Percentiles rank a stretch among this genome's conserved stretches.
Evolutionary conservation across 2,113 vertebrate genomes (phyloP).

Genomic region (Antigone vipio): DNA sequence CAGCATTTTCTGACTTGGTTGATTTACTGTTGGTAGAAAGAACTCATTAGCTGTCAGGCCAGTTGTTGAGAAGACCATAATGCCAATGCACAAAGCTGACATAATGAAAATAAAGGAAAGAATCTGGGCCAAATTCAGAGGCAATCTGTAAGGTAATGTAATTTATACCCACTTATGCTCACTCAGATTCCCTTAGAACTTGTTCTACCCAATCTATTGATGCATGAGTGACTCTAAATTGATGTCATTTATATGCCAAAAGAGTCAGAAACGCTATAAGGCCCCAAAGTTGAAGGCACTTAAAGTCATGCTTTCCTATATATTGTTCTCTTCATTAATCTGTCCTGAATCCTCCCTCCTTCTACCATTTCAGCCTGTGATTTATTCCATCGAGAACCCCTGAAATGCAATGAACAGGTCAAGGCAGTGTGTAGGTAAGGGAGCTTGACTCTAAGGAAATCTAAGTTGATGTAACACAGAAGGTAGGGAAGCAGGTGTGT

Average conservation of each 20-base stretch:
- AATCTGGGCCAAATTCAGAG: slow-evolving; percentile 55
- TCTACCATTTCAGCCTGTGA: not conserved
- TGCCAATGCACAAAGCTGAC: slow-evolving; percentile 38
- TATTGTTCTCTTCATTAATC: not conserved
- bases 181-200: slow-evolving; percentile 44
- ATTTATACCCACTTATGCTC: slow-evolving; percentile 57
- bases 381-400: not conserved
- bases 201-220: slow-evolving; percentile 27
- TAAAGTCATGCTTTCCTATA: not conserved
- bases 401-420: not conserved
- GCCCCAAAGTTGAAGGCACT: not conserved
- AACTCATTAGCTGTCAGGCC: not conserved
- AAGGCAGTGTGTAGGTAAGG: not conserved
- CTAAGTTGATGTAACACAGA: not conserved
- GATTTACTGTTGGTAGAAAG: slow-evolving; percentile 14
- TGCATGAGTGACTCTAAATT: slow-evolving; percentile 30
- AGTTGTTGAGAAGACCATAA: not conserved
- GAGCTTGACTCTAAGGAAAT: not conserved
- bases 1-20: not conserved
- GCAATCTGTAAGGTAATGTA: slow-evolving; percentile 55
- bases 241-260: slow-evolving; percentile 36
- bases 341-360: not conserved
- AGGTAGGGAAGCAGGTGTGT: not conserved
- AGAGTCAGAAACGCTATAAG: not conserved
- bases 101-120: slow-evolving; percentile 64